Conservation (phyloP, 53 echinoderm and acorn worm species). For the Pentamera pediparva region DNA sequence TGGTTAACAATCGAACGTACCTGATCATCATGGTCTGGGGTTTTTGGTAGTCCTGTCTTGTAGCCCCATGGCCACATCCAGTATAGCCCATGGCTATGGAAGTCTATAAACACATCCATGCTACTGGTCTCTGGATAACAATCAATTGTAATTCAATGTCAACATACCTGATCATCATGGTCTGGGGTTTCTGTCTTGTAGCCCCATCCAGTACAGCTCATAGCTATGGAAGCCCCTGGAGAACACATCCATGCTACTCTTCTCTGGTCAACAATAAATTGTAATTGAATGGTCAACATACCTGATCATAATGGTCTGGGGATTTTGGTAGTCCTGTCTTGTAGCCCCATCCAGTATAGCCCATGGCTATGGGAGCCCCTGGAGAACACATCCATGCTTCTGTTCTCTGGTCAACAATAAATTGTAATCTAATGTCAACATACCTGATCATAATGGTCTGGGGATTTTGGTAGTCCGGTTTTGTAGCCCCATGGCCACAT, state of each 20-base stretch:
- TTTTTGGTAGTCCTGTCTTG: conserved; percentile 31
- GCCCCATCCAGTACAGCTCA: conserved; percentile 69
- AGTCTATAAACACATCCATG: conserved; percentile 58
- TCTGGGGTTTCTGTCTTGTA: conserved; percentile 44
- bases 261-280: conserved; percentile 45
- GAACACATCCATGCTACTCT: conserved; percentile 36
- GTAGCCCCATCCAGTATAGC: conserved; percentile 76
- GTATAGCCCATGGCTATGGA: conserved; percentile 72
- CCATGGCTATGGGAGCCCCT: conserved; percentile 75
- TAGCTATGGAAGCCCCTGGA: conserved; percentile 52
- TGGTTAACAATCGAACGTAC: conserved; percentile 27
- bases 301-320: conserved; percentile 38
- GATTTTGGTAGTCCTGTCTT: not conserved
- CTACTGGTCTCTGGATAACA: conserved; percentile 48
- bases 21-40: conserved; percentile 36
- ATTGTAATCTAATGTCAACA: not conserved
- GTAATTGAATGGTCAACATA: not conserved
- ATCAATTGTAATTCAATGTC: not conserved
- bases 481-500: conserved; percentile 74
- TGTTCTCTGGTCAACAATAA: too few relatives aligned
- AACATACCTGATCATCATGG: conserved; percentile 33
- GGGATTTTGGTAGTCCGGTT: not conserved
- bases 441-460: conserved; percentile 44
- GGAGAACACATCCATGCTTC: too few relatives aligned
- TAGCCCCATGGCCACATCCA: conserved; percentile 82